Percentiles rank a stretch among this genome's conserved stretches.
Conservation (phyloP, 2,113 vertebrate genomes). For the Recurvirostra avosetta region DNA sequence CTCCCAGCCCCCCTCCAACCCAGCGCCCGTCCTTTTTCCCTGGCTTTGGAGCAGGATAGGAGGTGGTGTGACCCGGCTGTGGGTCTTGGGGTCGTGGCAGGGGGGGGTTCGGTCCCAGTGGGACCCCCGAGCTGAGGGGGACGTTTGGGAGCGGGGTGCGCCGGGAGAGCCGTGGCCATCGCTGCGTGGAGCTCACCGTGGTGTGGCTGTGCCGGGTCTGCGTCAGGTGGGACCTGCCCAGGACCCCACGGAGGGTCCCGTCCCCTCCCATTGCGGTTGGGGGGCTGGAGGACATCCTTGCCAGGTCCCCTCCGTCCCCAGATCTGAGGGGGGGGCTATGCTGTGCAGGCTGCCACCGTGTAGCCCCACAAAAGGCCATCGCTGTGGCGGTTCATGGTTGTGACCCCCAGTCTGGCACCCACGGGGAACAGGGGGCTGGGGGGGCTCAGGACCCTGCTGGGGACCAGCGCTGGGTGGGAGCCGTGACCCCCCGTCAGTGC, state of each 20-base stretch:
- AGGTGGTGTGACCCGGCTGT: not conserved
- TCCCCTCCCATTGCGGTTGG: accelerated
- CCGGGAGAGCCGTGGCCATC: accelerated
- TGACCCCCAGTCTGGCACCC: not conserved
- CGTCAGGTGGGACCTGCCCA: accelerated
- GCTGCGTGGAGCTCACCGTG: accelerated
- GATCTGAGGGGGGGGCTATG: accelerated
- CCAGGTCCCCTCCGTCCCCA: not conserved
- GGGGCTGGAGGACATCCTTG: not conserved
- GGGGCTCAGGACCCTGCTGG: not conserved
- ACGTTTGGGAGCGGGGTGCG: accelerated
- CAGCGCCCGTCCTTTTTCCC: accelerated
- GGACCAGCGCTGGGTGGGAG: not conserved
- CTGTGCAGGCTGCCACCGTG: not conserved
- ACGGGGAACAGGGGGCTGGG: accelerated
- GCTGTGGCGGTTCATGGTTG: accelerated
- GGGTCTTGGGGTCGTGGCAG: not conserved
- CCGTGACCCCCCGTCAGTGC: accelerated
- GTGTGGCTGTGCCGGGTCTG: not conserved
- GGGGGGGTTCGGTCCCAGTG: not conserved
- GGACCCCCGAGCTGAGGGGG: not conserved
- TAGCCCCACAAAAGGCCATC: not conserved
- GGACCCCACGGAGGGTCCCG: accelerated
- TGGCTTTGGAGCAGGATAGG: not conserved
- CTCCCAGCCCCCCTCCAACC: accelerated